Evolutionary conservation across 2,797 vertebrate species (phyloP).

Genomic region (Pygocentrus nattereri): DNA sequence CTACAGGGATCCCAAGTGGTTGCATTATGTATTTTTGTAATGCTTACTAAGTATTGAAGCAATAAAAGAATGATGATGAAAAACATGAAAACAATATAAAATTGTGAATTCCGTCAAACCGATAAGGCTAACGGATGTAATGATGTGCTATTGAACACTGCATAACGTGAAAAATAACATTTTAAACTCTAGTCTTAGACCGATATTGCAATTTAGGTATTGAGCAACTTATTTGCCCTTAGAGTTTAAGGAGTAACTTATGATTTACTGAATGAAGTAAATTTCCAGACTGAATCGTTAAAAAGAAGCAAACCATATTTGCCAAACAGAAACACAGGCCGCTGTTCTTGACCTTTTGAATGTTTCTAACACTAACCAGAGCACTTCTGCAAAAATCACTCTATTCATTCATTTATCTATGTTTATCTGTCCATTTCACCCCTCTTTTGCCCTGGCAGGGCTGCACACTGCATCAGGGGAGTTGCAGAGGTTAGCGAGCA

Average conservation of each 20-base stretch:
- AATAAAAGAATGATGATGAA: no score
- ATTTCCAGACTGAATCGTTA: neutral
- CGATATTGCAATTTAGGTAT: neutral
- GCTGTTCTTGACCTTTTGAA: neutral
- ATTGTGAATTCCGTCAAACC: no score
- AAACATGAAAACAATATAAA: no score
- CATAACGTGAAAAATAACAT: no score
- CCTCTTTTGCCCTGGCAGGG: conserved; percentile 18
- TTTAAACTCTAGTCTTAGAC: no score
- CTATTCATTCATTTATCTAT: conserved; percentile 5
- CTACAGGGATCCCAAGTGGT: no score
- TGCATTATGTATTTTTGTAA: no score
- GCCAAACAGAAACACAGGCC: neutral
- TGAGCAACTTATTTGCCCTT: neutral
- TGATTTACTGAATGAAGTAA: neutral
- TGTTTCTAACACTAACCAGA: neutral
- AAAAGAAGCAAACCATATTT: neutral
- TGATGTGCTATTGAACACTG: no score
- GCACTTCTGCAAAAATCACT: conserved; percentile 10
- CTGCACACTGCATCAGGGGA: conserved; percentile 29
- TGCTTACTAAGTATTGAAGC: no score
- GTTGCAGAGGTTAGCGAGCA: neutral
- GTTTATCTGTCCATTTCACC: conserved; percentile 30
- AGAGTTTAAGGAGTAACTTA: neutral
- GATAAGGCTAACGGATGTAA: no score